These are phyloP conservation scores for Drosophila mauritiana DNA, from an alignment of 1,140 invertebrate species.

Conservation along the genomic window DNA sequence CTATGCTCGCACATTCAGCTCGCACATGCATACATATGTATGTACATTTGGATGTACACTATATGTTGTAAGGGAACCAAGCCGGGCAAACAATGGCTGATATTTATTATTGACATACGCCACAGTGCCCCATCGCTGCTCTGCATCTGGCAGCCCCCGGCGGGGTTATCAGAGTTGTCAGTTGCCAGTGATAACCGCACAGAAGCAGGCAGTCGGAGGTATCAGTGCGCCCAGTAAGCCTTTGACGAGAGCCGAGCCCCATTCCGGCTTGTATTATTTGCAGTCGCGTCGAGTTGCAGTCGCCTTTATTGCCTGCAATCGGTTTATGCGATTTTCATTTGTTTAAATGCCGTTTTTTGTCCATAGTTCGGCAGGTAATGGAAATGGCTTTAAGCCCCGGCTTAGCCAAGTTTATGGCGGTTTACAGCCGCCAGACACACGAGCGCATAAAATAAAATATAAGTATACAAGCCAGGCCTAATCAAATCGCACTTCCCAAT, in stretches of 20 bases:
- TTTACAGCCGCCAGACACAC: slow-evolving; percentile 47
- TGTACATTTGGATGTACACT: not conserved
- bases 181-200: slow-evolving; percentile 70
- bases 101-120: slow-evolving; percentile 79
- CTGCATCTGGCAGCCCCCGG: slow-evolving; percentile 40
- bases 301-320: slow-evolving; percentile 52
- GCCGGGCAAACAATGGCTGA: slow-evolving; percentile 72
- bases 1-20: slow-evolving; percentile 25
- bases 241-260: slow-evolving; percentile 47
- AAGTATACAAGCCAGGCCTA: slow-evolving; percentile 34
- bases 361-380: slow-evolving; percentile 48
- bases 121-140: slow-evolving; percentile 2
- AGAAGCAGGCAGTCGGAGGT: slow-evolving; percentile 2
- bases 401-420: slow-evolving; percentile 71
- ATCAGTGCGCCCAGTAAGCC: slow-evolving; percentile 43
- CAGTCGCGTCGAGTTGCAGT: slow-evolving; percentile 22
- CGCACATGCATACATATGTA: slow-evolving; percentile 1
- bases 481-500: slow-evolving; percentile 32
- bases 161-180: slow-evolving; percentile 76
- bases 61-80: slow-evolving; percentile 34
- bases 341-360: slow-evolving; percentile 66
- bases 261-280: slow-evolving; percentile 56
- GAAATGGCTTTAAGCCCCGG: slow-evolving; percentile 52
- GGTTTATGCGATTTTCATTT: slow-evolving; percentile 75
- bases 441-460: slow-evolving; percentile 29